These are phyloP conservation scores for Poecilia velifera DNA, from an alignment of 2,797 vertebrate genomes.

Conservation along the genomic window DNA sequence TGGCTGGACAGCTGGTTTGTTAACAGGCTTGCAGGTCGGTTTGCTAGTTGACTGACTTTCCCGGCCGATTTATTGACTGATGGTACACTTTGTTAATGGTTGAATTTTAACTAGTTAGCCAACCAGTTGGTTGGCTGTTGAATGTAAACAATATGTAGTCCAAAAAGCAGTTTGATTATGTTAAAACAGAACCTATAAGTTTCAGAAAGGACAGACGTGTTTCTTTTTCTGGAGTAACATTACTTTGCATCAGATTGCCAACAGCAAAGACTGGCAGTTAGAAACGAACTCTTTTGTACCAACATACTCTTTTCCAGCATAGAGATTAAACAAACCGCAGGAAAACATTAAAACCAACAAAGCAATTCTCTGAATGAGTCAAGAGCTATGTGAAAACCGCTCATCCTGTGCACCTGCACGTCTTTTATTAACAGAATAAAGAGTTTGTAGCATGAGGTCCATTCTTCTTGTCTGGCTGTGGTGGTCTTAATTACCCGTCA, in stretches of 20 bases:
- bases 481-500: constrained; percentile 3
- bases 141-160: not conserved
- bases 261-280: not conserved
- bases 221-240: not conserved
- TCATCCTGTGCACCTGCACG: not conserved
- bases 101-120: not conserved
- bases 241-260: not conserved
- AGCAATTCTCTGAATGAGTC: not conserved
- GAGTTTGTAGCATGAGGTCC: not conserved
- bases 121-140: not conserved
- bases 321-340: not conserved
- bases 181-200: not conserved
- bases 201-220: not conserved
- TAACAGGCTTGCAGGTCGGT: not conserved
- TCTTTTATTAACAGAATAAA: not conserved
- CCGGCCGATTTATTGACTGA: not conserved
- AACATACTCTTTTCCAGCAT: not conserved
- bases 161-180: not conserved
- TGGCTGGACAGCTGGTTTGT: too few relatives aligned
- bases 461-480: not conserved
- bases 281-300: not conserved
- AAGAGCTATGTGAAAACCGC: not conserved
- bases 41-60: not conserved
- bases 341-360: not conserved
- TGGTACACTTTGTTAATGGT: too few relatives aligned